Conservation (phyloP, 2,113 vertebrate species). For the Corythornis madagascariensis region DNA sequence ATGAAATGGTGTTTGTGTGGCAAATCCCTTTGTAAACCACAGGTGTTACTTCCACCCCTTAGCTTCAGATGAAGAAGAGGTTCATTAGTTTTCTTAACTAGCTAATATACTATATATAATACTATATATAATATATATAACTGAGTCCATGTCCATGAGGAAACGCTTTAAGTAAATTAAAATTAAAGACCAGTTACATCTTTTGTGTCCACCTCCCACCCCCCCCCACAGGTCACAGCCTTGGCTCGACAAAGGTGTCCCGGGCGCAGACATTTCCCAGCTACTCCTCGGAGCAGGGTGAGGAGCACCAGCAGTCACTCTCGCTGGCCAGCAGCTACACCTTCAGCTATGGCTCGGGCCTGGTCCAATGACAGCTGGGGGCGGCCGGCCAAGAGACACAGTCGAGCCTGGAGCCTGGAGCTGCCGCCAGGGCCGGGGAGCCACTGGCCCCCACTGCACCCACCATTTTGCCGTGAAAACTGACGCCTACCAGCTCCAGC, state of each 20-base stretch:
- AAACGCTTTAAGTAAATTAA: background rate
- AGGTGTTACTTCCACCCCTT: background rate
- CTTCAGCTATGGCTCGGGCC: conserved; percentile 85
- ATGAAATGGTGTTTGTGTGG: background rate
- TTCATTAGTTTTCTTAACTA: background rate
- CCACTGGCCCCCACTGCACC: background rate
- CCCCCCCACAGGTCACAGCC: conserved; percentile 75
- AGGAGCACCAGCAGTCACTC: conserved; percentile 81
- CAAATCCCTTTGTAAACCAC: background rate
- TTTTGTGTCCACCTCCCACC: background rate
- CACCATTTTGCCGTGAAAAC: conserved; percentile 49
- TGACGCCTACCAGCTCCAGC: conserved; percentile 43
- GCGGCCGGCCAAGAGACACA: conserved; percentile 45
- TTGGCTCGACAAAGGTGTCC: conserved; percentile 86
- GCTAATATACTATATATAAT: background rate
- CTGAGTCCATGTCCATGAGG: fast-evolving
- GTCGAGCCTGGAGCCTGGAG: conserved; percentile 69
- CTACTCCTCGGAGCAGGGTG: conserved; percentile 84
- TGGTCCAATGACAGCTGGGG: conserved; percentile 86
- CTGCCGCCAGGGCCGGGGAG: conserved; percentile 43
- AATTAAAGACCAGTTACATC: background rate
- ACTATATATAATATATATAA: background rate
- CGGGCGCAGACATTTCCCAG: conserved; percentile 95
- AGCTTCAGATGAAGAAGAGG: background rate
- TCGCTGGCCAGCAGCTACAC: conserved; percentile 87